Evolutionary conservation across 1,140 invertebrate genomes (phyloP).

Genomic region (Lepidurus packardi): DNA sequence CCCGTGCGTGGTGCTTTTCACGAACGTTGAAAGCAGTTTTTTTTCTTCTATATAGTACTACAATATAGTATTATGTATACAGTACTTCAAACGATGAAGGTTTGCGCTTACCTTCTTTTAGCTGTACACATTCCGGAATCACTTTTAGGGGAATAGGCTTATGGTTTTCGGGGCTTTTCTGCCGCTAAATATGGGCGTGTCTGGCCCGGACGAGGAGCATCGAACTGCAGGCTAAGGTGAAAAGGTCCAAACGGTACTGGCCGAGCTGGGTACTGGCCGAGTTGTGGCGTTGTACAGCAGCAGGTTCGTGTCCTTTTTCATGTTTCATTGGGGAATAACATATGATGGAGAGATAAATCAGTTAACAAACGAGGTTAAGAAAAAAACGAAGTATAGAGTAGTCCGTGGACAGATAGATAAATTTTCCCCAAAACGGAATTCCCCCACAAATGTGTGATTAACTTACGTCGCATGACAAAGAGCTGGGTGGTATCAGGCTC

Average conservation of each 20-base stretch:
- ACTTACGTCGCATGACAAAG: conserved; percentile 34
- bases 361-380: not conserved
- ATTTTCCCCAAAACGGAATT: not conserved
- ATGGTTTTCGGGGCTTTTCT: no score
- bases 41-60: no score
- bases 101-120: no score
- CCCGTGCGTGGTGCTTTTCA: no score
- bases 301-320: conserved; percentile 18
- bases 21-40: no score
- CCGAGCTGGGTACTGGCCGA: not conserved
- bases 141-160: no score
- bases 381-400: not conserved
- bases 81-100: no score
- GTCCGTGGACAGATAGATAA: not conserved
- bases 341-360: not conserved
- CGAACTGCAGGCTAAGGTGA: conserved; percentile 7
- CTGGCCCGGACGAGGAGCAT: not conserved
- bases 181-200: not conserved
- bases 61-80: no score
- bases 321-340: not conserved
- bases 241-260: not conserved
- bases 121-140: no score
- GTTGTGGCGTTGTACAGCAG: not conserved
- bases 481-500: conserved; percentile 34
- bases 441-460: not conserved